These are phyloP conservation scores for Gambusia affinis DNA, from an alignment of 2,113 vertebrate species.

Conservation along the genomic window DNA sequence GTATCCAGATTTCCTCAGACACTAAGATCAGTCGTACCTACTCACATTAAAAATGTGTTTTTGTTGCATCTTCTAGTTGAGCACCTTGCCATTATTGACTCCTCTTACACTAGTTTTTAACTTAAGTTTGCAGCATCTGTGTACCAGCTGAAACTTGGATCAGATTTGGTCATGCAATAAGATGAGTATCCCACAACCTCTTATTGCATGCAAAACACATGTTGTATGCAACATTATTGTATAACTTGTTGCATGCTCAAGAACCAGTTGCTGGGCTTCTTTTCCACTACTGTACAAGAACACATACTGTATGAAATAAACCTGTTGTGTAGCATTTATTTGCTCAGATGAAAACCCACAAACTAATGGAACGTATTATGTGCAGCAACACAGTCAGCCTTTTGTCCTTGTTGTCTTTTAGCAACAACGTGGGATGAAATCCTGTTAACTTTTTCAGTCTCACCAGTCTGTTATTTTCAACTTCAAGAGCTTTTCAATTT, in stretches of 20 bases:
- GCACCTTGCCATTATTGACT: too few relatives aligned
- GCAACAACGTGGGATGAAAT: background rate
- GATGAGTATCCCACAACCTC: background rate
- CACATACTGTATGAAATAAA: background rate
- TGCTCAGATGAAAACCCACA: too few relatives aligned
- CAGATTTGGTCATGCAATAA: background rate
- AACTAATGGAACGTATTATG: background rate
- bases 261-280: background rate
- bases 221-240: too few relatives aligned
- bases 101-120: too few relatives aligned
- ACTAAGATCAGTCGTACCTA: too few relatives aligned
- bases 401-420: background rate
- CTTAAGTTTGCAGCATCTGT: too few relatives aligned
- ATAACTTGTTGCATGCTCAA: too few relatives aligned
- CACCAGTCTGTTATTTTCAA: slow-evolving; percentile 18
- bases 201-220: too few relatives aligned
- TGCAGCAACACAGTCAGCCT: slow-evolving; percentile 17
- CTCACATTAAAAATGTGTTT: too few relatives aligned
- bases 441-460: background rate
- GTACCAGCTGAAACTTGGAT: too few relatives aligned
- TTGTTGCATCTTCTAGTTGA: too few relatives aligned
- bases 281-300: background rate
- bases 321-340: background rate
- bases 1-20: too few relatives aligned
- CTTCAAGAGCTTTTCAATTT: slow-evolving; percentile 11